These are phyloP conservation scores for Solenopsis fugax DNA, from an alignment of 1,140 invertebrate genomes.

Conservation along the genomic window DNA sequence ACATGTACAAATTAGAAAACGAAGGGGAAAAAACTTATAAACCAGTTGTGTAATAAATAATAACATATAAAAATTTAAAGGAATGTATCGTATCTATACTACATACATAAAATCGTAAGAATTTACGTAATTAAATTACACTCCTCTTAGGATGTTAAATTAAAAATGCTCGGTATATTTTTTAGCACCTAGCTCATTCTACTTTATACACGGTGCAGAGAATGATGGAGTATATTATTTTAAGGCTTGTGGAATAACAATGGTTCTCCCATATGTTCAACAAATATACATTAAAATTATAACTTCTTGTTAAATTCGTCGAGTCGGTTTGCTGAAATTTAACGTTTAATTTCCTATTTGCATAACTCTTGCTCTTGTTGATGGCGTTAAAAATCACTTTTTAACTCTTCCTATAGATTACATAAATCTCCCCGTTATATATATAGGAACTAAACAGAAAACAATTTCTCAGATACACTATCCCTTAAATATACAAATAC, in stretches of 20 bases:
- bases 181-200: constrained; percentile 41
- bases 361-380: constrained; percentile 27
- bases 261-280: constrained; percentile 20
- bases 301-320: constrained; percentile 8
- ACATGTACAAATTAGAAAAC: constrained; percentile 12
- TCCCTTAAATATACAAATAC: constrained; percentile 62
- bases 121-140: constrained; percentile 25
- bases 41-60: constrained; percentile 62
- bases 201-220: constrained; percentile 54
- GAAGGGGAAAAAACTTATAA: background rate
- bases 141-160: constrained; percentile 39
- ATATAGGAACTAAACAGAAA: constrained; percentile 70
- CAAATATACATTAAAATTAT: constrained; percentile 19
- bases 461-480: constrained; percentile 66
- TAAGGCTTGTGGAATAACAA: constrained; percentile 54
- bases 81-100: constrained; percentile 58
- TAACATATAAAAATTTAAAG: constrained; percentile 46
- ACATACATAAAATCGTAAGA: constrained; percentile 16
- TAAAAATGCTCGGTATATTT: constrained; percentile 55
- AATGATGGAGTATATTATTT: constrained; percentile 50
- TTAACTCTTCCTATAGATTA: constrained; percentile 36
- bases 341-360: constrained; percentile 26
- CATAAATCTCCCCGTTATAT: constrained; percentile 14
- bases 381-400: constrained; percentile 25
- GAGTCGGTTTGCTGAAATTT: constrained; percentile 21